phyloP scores from a whole-genome alignment of 2,888 invertebrate species.

The Lasioglossum malachurum region DNA sequence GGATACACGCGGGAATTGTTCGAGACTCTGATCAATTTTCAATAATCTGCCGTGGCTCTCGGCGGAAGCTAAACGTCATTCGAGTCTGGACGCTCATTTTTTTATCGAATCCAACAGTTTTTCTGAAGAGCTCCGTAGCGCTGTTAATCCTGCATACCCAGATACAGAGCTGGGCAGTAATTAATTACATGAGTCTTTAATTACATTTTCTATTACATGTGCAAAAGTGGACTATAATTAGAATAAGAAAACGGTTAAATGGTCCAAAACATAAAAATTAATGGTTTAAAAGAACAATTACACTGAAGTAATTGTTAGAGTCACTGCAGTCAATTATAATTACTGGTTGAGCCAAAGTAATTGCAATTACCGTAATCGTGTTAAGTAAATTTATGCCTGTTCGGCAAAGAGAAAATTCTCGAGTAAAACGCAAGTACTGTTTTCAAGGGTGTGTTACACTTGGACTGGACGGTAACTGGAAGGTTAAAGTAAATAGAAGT shows the following conservation, averaged over 20 bases:
- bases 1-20: conserved; percentile 79
- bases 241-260: no score
- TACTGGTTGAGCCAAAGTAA: no score
- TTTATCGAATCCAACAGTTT: neutral
- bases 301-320: no score
- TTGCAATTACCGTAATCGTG: no score
- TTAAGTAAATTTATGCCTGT: no score
- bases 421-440: neutral
- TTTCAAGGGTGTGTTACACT: neutral
- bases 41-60: conserved; percentile 32
- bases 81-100: neutral
- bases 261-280: no score
- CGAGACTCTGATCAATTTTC: conserved; percentile 77
- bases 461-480: neutral
- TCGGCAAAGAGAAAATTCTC: neutral
- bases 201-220: no score
- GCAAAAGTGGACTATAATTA: no score
- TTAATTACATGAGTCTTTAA: no score
- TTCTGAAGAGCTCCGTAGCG: neutral
- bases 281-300: no score
- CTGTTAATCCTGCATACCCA: neutral
- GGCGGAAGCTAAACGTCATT: neutral
- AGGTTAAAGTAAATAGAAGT: neutral
- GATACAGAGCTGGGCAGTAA: no score
- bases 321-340: no score